Conservation (phyloP, 2,888 invertebrate species). For the Plebejus melissa region DNA sequence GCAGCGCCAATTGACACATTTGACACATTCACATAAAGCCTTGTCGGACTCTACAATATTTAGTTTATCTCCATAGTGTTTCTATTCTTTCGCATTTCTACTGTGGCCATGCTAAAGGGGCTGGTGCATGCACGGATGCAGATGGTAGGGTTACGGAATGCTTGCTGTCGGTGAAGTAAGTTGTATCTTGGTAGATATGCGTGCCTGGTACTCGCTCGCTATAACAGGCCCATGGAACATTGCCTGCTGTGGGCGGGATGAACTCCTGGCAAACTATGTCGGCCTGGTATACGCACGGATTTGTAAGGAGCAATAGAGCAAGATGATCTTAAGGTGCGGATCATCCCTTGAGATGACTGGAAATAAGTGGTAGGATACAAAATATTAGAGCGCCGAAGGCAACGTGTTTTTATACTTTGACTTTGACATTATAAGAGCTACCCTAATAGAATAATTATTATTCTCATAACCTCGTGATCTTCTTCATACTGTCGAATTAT, state of each 20-base stretch:
- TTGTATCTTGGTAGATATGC: background rate
- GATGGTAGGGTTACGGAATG: background rate
- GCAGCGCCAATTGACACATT: too few species aligned
- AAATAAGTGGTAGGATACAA: background rate
- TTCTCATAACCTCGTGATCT: too few species aligned
- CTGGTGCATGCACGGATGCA: background rate
- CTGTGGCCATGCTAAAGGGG: too few species aligned
- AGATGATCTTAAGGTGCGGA: background rate
- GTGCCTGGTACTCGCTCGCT: background rate
- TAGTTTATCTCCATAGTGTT: too few species aligned
- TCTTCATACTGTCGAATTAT: too few species aligned
- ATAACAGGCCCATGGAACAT: background rate
- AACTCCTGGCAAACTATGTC: background rate
- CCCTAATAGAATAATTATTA: too few species aligned
- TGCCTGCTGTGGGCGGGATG: background rate
- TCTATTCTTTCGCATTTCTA: too few species aligned
- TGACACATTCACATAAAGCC: too few species aligned
- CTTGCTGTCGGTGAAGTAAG: background rate
- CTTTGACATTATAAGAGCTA: too few species aligned
- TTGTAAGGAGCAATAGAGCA: background rate
- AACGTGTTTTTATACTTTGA: too few species aligned
- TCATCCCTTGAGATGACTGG: background rate
- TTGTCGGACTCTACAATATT: too few species aligned
- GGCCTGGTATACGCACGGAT: background rate
- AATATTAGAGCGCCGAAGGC: background rate